Percentiles rank a stretch among this genome's conserved stretches.
Conservation (phyloP, 92 coral and sea anemone genomes). For the Isaurus tuberculatus region DNA sequence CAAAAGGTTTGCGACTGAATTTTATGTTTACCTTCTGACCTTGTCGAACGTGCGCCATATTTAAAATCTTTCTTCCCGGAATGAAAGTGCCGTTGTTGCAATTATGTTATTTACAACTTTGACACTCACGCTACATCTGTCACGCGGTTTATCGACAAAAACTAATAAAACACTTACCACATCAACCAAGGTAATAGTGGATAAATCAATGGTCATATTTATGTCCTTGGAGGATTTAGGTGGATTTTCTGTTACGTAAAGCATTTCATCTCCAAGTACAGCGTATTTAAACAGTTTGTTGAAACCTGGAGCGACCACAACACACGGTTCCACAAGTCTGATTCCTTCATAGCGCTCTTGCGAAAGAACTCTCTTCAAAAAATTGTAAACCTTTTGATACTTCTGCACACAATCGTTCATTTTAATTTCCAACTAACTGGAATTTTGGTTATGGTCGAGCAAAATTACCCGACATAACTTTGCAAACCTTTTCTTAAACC, state of each 20-base stretch:
- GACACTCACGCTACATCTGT: slow-evolving; percentile 33
- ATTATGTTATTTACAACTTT: slow-evolving; percentile 15
- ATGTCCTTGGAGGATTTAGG: slow-evolving; percentile 88
- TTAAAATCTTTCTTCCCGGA: background rate
- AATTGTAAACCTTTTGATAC: slow-evolving; percentile 94
- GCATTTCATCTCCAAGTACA: slow-evolving; percentile 87
- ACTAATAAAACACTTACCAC: slow-evolving; percentile 72
- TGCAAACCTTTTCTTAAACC: background rate
- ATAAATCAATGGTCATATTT: slow-evolving; percentile 74
- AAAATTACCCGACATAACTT: background rate
- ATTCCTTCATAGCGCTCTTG: slow-evolving; percentile 88
- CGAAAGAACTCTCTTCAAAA: slow-evolving; percentile 83
- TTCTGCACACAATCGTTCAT: slow-evolving; percentile 84
- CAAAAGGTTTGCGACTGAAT: background rate
- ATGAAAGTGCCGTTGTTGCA: slow-evolving; percentile 9
- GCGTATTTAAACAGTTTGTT: slow-evolving; percentile 93
- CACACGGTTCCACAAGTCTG: slow-evolving; percentile 95
- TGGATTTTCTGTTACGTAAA: slow-evolving; percentile 94
- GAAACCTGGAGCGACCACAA: slow-evolving; percentile 83
- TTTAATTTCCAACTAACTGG: background rate
- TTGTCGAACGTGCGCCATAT: background rate
- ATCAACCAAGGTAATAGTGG: slow-evolving; percentile 78
- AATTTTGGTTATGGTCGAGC: background rate
- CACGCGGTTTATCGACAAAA: slow-evolving; percentile 23
- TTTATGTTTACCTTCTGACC: background rate